Evolutionary conservation across 2,113 vertebrate species (phyloP).

Genomic region (Parus major): DNA sequence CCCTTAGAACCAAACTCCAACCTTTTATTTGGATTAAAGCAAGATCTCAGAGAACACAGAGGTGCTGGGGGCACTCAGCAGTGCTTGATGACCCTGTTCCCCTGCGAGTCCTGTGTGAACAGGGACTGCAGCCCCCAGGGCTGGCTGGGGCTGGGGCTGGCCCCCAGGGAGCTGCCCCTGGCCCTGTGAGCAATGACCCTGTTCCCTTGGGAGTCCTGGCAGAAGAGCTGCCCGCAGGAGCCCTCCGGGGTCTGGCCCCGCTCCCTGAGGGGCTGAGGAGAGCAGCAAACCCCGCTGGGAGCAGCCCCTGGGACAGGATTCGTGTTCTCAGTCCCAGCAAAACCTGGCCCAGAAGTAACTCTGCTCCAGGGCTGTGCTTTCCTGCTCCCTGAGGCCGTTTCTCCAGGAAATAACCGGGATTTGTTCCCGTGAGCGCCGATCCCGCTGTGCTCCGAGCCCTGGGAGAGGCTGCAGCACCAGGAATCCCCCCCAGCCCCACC

Average conservation of each 20-base stretch:
- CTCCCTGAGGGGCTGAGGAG: not conserved
- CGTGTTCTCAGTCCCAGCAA: not conserved
- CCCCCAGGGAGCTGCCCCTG: not conserved
- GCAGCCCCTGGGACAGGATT: accelerated
- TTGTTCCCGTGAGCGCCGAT: not conserved
- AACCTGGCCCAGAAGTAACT: accelerated
- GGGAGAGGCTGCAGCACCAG: not conserved
- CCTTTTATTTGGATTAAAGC: not conserved
- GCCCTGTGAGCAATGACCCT: conserved; percentile 59
- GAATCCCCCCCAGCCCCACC: not conserved
- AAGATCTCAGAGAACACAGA: not conserved
- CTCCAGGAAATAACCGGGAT: accelerated
- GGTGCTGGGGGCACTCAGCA: not conserved
- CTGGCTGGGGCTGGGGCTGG: accelerated
- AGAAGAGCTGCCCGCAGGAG: conserved; percentile 51
- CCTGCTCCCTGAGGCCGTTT: accelerated
- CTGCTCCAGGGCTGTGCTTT: accelerated
- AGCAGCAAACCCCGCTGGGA: not conserved
- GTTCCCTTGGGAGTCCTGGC: conserved; percentile 71
- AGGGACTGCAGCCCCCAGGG: conserved; percentile 2
- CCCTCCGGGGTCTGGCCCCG: accelerated
- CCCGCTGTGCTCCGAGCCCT: not conserved
- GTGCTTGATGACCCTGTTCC: conserved; percentile 78
- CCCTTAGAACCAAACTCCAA: accelerated
- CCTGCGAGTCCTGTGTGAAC: conserved; percentile 79